Percentiles rank a stretch among this genome's conserved stretches.
Conservation (phyloP, 1,140 invertebrate species). For the Diuraphis noxia region DNA sequence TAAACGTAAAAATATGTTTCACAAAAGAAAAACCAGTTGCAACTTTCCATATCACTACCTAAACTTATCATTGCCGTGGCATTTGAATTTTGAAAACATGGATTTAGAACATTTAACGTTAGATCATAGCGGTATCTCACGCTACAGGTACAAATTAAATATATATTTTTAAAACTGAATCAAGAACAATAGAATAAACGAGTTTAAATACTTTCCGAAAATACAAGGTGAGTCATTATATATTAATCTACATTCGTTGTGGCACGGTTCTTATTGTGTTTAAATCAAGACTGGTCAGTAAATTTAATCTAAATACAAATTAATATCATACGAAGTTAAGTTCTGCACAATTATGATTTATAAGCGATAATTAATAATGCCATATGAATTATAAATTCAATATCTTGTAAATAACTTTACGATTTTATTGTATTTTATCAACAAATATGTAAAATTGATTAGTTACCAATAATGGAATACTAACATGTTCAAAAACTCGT, state of each 20-base stretch:
- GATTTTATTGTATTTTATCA: neutral
- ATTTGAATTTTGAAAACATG: slow-evolving; percentile 2
- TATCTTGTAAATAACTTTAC: neutral
- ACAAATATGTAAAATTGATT: neutral
- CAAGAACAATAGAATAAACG: neutral
- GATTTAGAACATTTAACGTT: neutral
- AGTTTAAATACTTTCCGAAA: neutral
- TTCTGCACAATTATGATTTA: neutral
- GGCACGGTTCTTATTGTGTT: neutral
- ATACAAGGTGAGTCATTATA: neutral
- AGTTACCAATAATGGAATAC: neutral
- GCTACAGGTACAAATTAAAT: neutral
- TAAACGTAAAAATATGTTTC: neutral
- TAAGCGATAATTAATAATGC: neutral
- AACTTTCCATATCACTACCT: neutral
- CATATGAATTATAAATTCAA: neutral
- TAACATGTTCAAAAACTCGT: neutral
- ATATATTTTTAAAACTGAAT: neutral
- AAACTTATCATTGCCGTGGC: neutral
- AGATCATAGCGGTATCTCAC: neutral
- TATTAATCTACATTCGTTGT: neutral
- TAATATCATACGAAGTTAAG: neutral
- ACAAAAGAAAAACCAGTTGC: slow-evolving; percentile 27
- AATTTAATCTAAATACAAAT: neutral
- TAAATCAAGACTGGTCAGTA: neutral